Evolutionary conservation across 1,140 invertebrate genomes (phyloP).

Genomic region (Calliphora vicina): DNA sequence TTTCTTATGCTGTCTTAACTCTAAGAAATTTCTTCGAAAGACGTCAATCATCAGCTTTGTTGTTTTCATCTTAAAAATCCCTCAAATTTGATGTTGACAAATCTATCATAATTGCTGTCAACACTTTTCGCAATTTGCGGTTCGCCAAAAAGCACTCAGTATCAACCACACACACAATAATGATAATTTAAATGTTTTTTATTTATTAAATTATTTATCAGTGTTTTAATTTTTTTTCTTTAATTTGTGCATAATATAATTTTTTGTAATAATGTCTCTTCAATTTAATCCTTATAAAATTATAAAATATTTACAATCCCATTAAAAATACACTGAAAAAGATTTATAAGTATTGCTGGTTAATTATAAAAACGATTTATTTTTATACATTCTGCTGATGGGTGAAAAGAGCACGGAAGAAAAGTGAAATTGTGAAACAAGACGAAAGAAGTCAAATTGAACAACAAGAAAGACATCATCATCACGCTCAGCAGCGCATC

Average conservation of each 20-base stretch:
- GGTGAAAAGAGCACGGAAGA: background rate
- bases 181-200: background rate
- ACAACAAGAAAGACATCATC: background rate
- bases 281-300: background rate
- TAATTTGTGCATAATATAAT: no score
- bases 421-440: background rate
- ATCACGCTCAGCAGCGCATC: background rate
- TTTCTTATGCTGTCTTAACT: no score
- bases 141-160: background rate
- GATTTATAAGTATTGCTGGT: conserved; percentile 20
- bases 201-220: background rate
- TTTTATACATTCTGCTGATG: background rate
- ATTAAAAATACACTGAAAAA: conserved; percentile 28
- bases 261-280: background rate
- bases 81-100: conserved; percentile 18
- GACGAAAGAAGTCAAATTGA: background rate
- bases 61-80: background rate
- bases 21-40: background rate
- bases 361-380: conserved; percentile 27
- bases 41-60: background rate
- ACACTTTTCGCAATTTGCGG: background rate
- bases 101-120: conserved; percentile 27
- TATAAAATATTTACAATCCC: conserved; percentile 24
- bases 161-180: background rate
- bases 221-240: background rate